These are phyloP conservation scores for Lepisosteus oculatus DNA, from an alignment of 2,113 vertebrate species.

Conservation along the genomic window DNA sequence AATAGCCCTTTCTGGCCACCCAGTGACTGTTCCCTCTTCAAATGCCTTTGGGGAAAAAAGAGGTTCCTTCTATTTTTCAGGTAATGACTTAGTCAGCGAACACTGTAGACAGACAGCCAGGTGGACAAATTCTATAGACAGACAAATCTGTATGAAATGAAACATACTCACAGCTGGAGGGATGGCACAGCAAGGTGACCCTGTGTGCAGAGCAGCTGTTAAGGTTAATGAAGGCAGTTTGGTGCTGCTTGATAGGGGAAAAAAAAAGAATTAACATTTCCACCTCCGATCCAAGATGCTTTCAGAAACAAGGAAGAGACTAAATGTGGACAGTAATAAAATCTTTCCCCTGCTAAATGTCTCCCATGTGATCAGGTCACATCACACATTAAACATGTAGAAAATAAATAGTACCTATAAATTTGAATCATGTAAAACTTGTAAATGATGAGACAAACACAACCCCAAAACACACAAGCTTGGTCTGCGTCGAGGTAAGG, in stretches of 20 bases:
- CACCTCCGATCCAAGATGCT: background rate
- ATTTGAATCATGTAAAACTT: background rate
- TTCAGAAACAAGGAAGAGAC: background rate
- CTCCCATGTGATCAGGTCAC: background rate
- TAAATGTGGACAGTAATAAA: background rate
- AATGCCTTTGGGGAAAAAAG: too few species aligned
- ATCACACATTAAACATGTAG: background rate
- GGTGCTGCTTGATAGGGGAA: background rate
- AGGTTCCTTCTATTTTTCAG: too few species aligned
- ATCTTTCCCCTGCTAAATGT: too few species aligned
- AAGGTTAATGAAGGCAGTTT: background rate
- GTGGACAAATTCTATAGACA: too few species aligned
- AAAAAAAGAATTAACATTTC: background rate
- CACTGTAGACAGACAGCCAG: too few species aligned
- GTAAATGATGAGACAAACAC: background rate
- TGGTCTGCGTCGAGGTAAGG: background rate
- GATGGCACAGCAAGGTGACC: background rate
- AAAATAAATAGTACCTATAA: background rate
- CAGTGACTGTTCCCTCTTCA: too few species aligned
- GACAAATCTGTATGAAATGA: too few species aligned
- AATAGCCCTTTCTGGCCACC: too few species aligned
- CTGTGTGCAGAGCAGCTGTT: slow-evolving; percentile 8
- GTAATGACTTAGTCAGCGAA: background rate
- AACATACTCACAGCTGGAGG: slow-evolving; percentile 7
- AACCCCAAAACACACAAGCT: too few species aligned